Percentiles rank a stretch among this genome's conserved stretches.
Conservation (phyloP, 2,113 vertebrate genomes). For the Phaethon lepturus region DNA sequence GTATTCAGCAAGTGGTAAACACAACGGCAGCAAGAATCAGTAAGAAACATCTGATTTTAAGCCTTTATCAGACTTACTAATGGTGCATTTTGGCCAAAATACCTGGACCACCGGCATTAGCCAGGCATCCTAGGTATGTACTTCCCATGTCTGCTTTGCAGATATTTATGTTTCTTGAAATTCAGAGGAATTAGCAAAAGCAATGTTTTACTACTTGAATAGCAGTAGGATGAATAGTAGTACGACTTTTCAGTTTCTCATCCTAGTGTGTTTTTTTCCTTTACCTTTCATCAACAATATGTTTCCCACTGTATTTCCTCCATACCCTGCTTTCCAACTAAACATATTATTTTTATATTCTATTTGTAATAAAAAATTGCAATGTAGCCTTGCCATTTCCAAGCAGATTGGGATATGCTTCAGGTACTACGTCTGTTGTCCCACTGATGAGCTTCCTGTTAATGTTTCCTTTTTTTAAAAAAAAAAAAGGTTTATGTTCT, state of each 20-base stretch:
- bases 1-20: not conserved
- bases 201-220: not conserved
- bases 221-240: not conserved
- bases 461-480: not conserved
- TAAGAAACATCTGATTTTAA: constrained; percentile 52
- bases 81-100: not conserved
- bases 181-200: not conserved
- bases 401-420: not conserved
- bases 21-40: not conserved
- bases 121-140: not conserved
- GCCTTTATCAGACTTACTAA: not conserved
- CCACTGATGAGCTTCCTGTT: not conserved
- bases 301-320: not conserved
- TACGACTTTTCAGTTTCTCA: not conserved
- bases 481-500: not conserved
- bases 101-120: not conserved
- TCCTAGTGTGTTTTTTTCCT: not conserved
- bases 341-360: not conserved
- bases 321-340: not conserved
- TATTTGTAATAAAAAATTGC: not conserved
- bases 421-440: not conserved
- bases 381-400: not conserved
- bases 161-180: not conserved
- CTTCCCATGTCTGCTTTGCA: not conserved
- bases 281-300: not conserved